Evolutionary conservation across 2,888 invertebrate species (phyloP), one percentile per base, ranked within the genome.

Genomic region (Metalampra italica): DNA sequence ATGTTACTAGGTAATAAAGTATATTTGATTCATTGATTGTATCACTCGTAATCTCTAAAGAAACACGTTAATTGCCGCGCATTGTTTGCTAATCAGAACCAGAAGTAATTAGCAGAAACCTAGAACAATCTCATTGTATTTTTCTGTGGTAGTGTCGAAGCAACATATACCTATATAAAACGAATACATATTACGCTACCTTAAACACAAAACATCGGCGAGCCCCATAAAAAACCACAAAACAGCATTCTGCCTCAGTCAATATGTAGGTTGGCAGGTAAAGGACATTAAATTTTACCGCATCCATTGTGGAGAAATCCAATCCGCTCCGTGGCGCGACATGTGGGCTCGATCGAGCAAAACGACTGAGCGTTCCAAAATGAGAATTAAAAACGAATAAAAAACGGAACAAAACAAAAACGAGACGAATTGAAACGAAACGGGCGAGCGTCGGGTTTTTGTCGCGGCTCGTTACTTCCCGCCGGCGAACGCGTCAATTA

Each of bases 261-360:
- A 30, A 42, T 15, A 47, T 34, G 44, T 49, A 32, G 44, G 49
- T 43, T 39, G 40, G 44, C 60, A 57, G 57, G 59, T 58, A 59
- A 55, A 53, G 51, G 46, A 55, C 55, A 54, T 60, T 59, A 40
- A 43, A 47, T 13, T 14, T 50, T 66, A 61, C 68, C 69, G 51
- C 66, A 65, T 71, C 71, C 71, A 74, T 75, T 74, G 71, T 76
- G 61, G 67, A 64, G 22, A 54, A 64, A 68, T 72, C 66, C 60
- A 62, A 55, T 61, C 60, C 57, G 53, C 56, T 56, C 56, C 59
- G 56, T 59, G 70, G 58, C 66, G 65, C 75, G 72, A 79, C 78
- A 82, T 80, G 77, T 79, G 78, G 77, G 67, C 72, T 64, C 61
- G 72, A 66, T 62, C 68, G 71, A 73, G 76, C 75, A 74, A 76